Conservation (phyloP, 2,113 vertebrate genomes). For the Trogon surrucura region DNA sequence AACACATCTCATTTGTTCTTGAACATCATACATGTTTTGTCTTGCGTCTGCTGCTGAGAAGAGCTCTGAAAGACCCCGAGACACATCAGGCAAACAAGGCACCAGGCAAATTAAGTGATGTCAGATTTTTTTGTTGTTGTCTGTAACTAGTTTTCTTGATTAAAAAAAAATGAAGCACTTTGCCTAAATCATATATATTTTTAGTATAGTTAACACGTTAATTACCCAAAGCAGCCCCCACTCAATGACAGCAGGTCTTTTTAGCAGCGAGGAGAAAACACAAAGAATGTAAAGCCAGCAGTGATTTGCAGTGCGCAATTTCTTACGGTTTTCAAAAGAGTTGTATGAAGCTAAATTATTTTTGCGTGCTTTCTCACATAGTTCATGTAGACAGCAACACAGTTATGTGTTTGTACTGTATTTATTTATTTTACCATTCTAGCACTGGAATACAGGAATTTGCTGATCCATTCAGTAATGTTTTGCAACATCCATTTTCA, state of each 20-base stretch:
- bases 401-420: neutral
- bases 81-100: neutral
- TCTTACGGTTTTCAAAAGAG: neutral
- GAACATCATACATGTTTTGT: neutral
- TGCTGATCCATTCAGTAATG: conserved; percentile 20
- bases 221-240: neutral
- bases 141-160: neutral
- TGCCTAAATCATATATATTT: neutral
- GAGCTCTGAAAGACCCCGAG: neutral
- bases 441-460: neutral
- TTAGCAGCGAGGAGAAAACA: neutral
- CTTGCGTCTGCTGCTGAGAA: neutral
- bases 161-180: neutral
- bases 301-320: neutral
- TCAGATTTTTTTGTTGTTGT: neutral
- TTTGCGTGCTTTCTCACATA: neutral
- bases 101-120: neutral
- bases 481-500: neutral
- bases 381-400: neutral
- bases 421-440: neutral
- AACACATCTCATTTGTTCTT: neutral
- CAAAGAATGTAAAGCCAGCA: neutral
- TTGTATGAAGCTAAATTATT: neutral
- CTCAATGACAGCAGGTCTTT: neutral
- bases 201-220: neutral